These are phyloP conservation scores for Lepus timidus DNA, from an alignment of 2,113 vertebrate species.

Conservation along the genomic window DNA sequence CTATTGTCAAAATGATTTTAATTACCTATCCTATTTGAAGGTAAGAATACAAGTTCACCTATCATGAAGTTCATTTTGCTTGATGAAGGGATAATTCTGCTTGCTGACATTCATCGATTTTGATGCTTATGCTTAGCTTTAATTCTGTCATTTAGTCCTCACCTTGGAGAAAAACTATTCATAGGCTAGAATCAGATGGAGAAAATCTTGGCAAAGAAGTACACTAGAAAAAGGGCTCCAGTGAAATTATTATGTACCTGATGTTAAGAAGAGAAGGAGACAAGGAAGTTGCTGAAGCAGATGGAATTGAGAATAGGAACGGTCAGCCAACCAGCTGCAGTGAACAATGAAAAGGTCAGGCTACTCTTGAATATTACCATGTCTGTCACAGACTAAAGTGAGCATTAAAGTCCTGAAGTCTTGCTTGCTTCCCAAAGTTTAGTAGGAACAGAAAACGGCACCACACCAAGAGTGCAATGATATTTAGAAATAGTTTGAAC, in stretches of 20 bases:
- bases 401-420: constrained; percentile 68
- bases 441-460: constrained; percentile 66
- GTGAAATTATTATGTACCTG: not conserved
- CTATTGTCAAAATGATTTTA: constrained; percentile 61
- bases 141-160: constrained; percentile 4
- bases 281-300: constrained; percentile 53
- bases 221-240: not conserved
- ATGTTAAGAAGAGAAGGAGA: constrained; percentile 46
- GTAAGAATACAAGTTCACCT: not conserved
- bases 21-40: constrained; percentile 45
- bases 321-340: constrained; percentile 69
- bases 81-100: constrained; percentile 67
- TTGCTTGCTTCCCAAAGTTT: constrained; percentile 61
- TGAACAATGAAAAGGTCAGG: constrained; percentile 73
- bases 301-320: constrained; percentile 16
- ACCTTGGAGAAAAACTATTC: not conserved
- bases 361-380: constrained; percentile 12
- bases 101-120: constrained; percentile 52
- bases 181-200: not conserved
- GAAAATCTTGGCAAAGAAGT: constrained; percentile 22
- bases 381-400: constrained; percentile 70
- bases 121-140: constrained; percentile 72
- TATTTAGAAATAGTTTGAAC: constrained; percentile 70
- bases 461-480: constrained; percentile 25
- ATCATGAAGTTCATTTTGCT: constrained; percentile 22